Conservation (phyloP, 2,888 invertebrate species). For the Zygogramma bicolorata region DNA sequence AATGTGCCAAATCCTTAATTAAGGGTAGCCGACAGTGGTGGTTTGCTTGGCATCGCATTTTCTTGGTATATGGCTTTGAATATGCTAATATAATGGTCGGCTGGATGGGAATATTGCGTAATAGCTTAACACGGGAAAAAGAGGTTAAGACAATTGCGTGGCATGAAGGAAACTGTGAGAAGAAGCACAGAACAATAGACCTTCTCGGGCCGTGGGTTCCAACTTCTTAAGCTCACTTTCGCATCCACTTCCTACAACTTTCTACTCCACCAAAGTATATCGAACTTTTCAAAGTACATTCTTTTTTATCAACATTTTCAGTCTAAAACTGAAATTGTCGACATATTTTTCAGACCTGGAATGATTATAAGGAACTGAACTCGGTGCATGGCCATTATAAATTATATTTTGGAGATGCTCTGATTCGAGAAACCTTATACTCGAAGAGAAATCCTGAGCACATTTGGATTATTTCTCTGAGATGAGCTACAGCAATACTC, state of each 20-base stretch:
- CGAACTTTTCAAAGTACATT: not conserved
- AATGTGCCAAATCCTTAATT: constrained; percentile 61
- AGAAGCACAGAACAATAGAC: constrained; percentile 27
- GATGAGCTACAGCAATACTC: too few relatives aligned
- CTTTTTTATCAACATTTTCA: not conserved
- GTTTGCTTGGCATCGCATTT: constrained; percentile 53
- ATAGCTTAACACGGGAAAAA: constrained; percentile 61
- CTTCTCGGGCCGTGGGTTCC: constrained; percentile 16
- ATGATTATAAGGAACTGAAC: not conserved
- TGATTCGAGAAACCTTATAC: too few relatives aligned
- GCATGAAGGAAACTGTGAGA: constrained; percentile 50
- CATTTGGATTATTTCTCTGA: too few relatives aligned
- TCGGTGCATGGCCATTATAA: not conserved
- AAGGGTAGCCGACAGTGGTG: constrained; percentile 57
- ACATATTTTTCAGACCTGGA: not conserved
- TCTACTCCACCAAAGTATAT: not conserved
- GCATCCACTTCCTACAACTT: constrained; percentile 31
- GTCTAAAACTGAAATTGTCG: not conserved
- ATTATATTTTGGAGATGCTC: not conserved
- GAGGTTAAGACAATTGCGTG: constrained; percentile 62
- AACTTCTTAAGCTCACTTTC: constrained; percentile 50
- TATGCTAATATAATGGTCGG: constrained; percentile 64
- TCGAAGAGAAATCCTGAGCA: too few relatives aligned
- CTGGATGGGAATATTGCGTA: constrained; percentile 63
- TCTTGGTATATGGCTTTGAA: constrained; percentile 61